A percentile compares a stretch with the other conserved stretches of the same genome.
phyloP scores from a whole-genome alignment of 2,113 vertebrate species.

The Leiothrix lutea region DNA sequence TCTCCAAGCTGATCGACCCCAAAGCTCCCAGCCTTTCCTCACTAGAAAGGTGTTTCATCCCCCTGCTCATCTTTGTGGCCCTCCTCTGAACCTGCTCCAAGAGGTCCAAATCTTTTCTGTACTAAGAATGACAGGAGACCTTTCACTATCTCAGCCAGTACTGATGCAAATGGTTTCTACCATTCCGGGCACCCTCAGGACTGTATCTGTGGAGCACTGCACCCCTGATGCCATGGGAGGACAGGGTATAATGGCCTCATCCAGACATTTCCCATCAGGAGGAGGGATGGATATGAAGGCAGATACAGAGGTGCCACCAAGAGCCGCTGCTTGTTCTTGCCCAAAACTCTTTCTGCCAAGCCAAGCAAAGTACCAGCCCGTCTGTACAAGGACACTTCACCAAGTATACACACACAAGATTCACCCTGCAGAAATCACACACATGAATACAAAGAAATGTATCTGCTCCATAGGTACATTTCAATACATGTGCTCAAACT shows the following conservation, averaged over 20 bases:
- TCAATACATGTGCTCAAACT: background rate
- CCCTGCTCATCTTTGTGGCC: background rate
- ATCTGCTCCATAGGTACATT: background rate
- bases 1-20: background rate
- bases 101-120: background rate
- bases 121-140: background rate
- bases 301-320: background rate
- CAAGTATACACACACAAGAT: background rate
- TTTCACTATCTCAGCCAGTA: background rate
- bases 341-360: background rate
- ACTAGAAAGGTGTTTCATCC: background rate
- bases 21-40: background rate
- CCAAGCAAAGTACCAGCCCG: background rate
- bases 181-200: fast-evolving
- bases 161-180: background rate
- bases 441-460: background rate
- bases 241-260: background rate
- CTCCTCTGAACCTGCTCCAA: background rate
- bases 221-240: background rate
- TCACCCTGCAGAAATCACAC: background rate
- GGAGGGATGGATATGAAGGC: background rate
- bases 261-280: background rate
- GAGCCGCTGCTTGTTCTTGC: background rate
- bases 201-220: fast-evolving
- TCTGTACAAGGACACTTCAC: fast-evolving